phyloP scores from a whole-genome alignment of 2,888 invertebrate genomes.

The Troides helena region DNA sequence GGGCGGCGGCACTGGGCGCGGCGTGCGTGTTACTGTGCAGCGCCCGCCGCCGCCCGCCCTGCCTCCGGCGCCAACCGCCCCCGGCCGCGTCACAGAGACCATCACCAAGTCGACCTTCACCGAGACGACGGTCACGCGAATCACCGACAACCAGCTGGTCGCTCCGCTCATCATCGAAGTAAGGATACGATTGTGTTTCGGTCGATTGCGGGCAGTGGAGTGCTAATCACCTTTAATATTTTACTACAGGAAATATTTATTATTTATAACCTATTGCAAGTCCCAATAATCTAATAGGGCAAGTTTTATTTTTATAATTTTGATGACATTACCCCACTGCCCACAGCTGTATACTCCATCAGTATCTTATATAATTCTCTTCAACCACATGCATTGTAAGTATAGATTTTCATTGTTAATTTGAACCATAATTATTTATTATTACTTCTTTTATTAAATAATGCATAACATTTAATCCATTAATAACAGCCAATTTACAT shows the following conservation, averaged over 20 bases:
- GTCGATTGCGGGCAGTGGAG: constrained; percentile 7
- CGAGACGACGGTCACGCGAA: constrained; percentile 95
- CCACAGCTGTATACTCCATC: background rate
- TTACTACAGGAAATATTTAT: too few species aligned
- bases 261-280: too few species aligned
- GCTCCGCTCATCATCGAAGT: constrained; percentile 94
- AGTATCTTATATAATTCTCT: background rate
- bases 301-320: too few species aligned
- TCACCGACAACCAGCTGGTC: constrained; percentile 94
- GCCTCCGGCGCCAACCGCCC: constrained; percentile 90
- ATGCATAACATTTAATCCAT: too few species aligned
- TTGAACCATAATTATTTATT: too few species aligned
- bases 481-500: too few species aligned
- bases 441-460: too few species aligned
- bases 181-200: constrained; percentile 44
- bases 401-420: background rate
- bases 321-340: background rate
- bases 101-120: constrained; percentile 98
- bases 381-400: background rate
- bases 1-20: constrained; percentile 55
- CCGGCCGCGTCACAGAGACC: constrained; percentile 95
- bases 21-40: constrained; percentile 86
- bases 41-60: constrained; percentile 87
- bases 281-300: too few species aligned
- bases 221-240: background rate